These are phyloP conservation scores for Lichenostomus cassidix DNA, from an alignment of 2,113 vertebrate species.

Conservation along the genomic window DNA sequence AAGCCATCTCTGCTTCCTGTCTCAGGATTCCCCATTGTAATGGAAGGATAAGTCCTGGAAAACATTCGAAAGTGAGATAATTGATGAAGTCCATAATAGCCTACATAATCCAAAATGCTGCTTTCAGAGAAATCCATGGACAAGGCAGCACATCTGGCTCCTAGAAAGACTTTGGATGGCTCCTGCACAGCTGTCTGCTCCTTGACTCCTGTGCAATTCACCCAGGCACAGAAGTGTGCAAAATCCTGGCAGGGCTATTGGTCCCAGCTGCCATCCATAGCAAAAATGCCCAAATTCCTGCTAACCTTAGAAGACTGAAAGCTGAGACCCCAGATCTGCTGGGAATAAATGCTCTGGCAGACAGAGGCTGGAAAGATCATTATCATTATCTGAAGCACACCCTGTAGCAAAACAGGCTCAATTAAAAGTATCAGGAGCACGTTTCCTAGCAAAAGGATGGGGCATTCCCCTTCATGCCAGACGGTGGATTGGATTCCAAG, in stretches of 20 bases:
- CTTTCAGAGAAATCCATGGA: conserved; percentile 13
- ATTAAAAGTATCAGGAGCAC: neutral
- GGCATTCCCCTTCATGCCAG: neutral
- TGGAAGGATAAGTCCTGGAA: conserved; percentile 7
- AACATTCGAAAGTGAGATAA: neutral
- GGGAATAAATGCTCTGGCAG: neutral
- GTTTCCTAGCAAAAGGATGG: neutral
- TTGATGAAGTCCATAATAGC: neutral
- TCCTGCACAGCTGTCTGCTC: neutral
- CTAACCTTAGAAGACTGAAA: neutral
- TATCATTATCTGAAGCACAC: neutral
- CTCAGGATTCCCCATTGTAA: conserved; percentile 39
- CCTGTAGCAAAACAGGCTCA: neutral
- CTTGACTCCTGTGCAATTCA: neutral
- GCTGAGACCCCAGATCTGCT: neutral
- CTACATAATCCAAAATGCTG: neutral
- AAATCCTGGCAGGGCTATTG: neutral
- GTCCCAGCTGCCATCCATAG: neutral
- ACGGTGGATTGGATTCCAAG: neutral
- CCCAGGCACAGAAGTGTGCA: neutral
- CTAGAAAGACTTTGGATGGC: neutral
- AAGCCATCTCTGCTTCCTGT: conserved; percentile 40
- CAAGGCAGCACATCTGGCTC: conserved; percentile 1
- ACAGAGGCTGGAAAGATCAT: neutral
- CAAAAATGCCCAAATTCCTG: neutral